These are phyloP conservation scores for Heterodera schachtii DNA, from an alignment of 1,140 invertebrate genomes.

Conservation along the genomic window DNA sequence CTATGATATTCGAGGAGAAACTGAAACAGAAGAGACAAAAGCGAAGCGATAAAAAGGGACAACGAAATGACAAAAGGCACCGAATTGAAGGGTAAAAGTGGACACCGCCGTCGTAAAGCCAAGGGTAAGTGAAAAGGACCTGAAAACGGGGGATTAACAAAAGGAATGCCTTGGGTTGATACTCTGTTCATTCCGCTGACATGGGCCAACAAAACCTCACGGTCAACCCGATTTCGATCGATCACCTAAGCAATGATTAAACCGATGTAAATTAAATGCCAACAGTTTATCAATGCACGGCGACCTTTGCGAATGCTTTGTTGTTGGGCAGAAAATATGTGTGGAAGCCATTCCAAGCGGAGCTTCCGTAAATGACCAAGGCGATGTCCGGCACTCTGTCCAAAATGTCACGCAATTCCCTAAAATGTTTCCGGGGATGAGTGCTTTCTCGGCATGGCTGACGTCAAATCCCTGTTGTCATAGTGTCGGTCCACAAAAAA, in stretches of 20 bases:
- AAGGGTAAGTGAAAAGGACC: slow-evolving; percentile 63
- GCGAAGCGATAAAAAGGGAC: not conserved
- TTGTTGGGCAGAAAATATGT: slow-evolving; percentile 64
- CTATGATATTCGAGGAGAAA: slow-evolving; percentile 65
- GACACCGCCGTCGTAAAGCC: slow-evolving; percentile 63
- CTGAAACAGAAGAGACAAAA: slow-evolving; percentile 23
- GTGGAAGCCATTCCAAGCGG: slow-evolving; percentile 66
- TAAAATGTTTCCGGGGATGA: slow-evolving; percentile 32
- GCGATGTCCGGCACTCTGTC: slow-evolving; percentile 64
- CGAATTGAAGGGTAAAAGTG: slow-evolving; percentile 64
- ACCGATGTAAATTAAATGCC: not conserved
- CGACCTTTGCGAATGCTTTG: slow-evolving; percentile 58
- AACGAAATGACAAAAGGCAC: slow-evolving; percentile 12
- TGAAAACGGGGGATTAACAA: not conserved
- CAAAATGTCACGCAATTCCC: slow-evolving; percentile 61
- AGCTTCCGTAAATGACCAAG: slow-evolving; percentile 61
- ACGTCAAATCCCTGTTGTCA: slow-evolving; percentile 63
- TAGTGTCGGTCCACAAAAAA: slow-evolving; percentile 63
- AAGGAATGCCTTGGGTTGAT: not conserved
- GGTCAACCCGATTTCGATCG: slow-evolving; percentile 61
- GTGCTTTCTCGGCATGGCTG: not conserved
- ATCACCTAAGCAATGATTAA: slow-evolving; percentile 42
- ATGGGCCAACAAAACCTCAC: slow-evolving; percentile 64
- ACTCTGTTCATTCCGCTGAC: slow-evolving; percentile 60
- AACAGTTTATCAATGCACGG: not conserved